These are phyloP conservation scores for Nephrotoma flavescens DNA, from an alignment of 2,888 invertebrate species.

Conservation along the genomic window DNA sequence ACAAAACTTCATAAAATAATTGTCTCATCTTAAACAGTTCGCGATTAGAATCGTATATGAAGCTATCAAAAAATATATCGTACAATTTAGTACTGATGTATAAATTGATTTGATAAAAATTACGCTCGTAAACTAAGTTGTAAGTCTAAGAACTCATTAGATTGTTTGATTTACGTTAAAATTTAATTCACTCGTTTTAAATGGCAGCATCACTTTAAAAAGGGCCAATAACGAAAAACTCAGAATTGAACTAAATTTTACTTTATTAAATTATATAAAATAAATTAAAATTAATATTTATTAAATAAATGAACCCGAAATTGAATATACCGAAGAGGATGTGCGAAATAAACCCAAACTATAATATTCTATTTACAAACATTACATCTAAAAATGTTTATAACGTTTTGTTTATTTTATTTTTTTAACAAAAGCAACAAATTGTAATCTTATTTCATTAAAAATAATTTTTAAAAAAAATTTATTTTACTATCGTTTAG, in stretches of 20 bases:
- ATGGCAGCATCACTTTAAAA: too few relatives aligned
- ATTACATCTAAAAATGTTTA: background rate
- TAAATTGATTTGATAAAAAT: too few relatives aligned
- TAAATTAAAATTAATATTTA: background rate
- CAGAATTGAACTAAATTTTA: background rate
- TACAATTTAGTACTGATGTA: too few relatives aligned
- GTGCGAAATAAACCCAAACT: background rate
- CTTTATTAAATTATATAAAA: background rate
- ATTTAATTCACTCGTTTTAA: too few relatives aligned
- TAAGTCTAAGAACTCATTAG: too few relatives aligned
- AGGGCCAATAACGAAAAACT: background rate
- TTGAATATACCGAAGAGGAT: background rate
- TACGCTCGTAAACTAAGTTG: too few relatives aligned
- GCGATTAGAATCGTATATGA: too few relatives aligned
- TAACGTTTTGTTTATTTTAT: background rate
- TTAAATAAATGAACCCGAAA: background rate
- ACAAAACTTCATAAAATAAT: too few relatives aligned
- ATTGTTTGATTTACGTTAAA: too few relatives aligned
- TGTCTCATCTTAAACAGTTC: too few relatives aligned
- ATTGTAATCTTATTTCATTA: background rate
- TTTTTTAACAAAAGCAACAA: background rate
- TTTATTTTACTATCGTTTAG: slow-evolving; percentile 2
- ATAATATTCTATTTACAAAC: background rate
- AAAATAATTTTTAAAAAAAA: background rate
- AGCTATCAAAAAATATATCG: too few relatives aligned